Evolutionary conservation across 2,113 vertebrate genomes (phyloP), one percentile per base, ranked within the genome.

Genomic region (Verasper variegatus): DNA sequence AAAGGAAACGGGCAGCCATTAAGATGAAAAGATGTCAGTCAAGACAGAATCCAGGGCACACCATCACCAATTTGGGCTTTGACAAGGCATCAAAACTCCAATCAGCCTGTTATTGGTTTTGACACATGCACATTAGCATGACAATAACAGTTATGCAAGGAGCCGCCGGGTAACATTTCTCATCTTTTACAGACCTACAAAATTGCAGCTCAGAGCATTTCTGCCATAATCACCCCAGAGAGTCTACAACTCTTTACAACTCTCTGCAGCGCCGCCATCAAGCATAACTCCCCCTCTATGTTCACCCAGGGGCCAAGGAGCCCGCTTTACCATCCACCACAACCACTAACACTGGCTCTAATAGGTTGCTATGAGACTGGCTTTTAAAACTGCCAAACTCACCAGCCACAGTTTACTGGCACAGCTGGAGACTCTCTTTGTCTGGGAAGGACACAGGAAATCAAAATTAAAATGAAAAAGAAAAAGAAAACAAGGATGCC

Each of bases 391-490:
- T 67, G 68, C 49, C 23, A 54, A 65, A 79, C 80, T 73, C 84
- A 71, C 77, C 70, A 78, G 80, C 76, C 73, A 68, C 71, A 71
- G 56, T 92, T 88, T 82, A 86, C 58, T 78, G 80, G 73, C 78
- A 85, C 87, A 80, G 87, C 52, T 63, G 81, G 82, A 86, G 58
- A 64, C 55, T 68, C 47, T 59, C 15, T 66, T 61, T 80, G 55
- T 64, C 12, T 26, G 11, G 3, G 49, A 70, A 84, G 73, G 45
- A 64, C 76, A 81, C 82, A 81, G 75, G 56, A 91, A 88, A 85
- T 88, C 73, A 73, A 83, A 90, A 91, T 87, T 72, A 82, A 87
- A 86, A 85, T 69, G 20, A 62, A 63, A 42, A 74, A 65, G 67
- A 75, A 81, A 83, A 80, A 68, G 69, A 75, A 81, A 83, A 80